Evolutionary conservation across 1,140 invertebrate genomes (phyloP).

Genomic region (Anastrepha obliqua): DNA sequence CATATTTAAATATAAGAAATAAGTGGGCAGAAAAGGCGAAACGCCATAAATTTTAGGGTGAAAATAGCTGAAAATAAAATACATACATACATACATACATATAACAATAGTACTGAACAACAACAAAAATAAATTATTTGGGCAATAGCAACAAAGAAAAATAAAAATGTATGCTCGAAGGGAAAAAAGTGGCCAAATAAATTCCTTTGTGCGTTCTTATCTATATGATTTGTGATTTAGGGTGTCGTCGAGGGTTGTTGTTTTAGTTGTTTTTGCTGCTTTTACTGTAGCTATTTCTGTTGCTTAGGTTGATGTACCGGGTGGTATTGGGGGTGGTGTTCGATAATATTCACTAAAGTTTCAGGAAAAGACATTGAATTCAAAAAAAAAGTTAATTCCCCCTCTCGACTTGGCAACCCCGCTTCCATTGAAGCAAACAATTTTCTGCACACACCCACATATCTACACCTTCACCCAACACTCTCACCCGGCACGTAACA

Average conservation of each 20-base stretch:
- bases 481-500: too few relatives aligned
- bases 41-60: not conserved
- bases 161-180: not conserved
- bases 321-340: not conserved
- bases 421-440: not conserved
- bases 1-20: not conserved
- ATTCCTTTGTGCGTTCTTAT: slow-evolving; percentile 74
- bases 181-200: slow-evolving; percentile 60
- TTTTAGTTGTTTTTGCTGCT: slow-evolving; percentile 20
- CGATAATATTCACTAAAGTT: slow-evolving; percentile 29
- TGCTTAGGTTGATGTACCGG: not conserved
- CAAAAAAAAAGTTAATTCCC: not conserved
- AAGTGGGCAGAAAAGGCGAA: not conserved
- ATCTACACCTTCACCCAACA: not conserved
- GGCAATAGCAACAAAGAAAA: not conserved
- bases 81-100: not conserved
- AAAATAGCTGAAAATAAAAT: slow-evolving; percentile 16
- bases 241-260: slow-evolving; percentile 66
- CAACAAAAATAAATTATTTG: not conserved
- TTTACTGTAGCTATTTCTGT: not conserved
- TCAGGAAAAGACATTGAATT: not conserved
- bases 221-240: slow-evolving; percentile 74
- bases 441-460: not conserved
- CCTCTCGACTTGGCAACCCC: not conserved
- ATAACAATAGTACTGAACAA: not conserved